Conservation (phyloP, 2,888 invertebrate species). For the Crepidodera aurea region DNA sequence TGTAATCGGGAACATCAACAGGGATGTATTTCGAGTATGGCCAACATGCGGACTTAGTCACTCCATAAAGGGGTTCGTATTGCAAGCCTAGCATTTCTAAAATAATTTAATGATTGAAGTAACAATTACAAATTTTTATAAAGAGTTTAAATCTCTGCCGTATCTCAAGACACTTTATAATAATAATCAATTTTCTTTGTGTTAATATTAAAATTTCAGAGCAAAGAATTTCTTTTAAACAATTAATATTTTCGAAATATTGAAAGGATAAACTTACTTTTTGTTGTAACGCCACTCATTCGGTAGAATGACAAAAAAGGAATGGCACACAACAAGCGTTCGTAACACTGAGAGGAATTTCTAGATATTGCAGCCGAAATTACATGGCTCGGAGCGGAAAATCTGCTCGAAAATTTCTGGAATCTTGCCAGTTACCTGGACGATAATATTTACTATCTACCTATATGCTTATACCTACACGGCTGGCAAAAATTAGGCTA, state of each 20-base stretch:
- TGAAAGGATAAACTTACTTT: conserved; percentile 6
- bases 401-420: conserved; percentile 4
- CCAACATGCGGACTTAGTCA: conserved; percentile 42
- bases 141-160: no score
- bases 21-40: conserved; percentile 46
- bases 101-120: conserved; percentile 16
- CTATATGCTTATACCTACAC: neutral
- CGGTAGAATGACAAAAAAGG: neutral
- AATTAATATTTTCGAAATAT: no score
- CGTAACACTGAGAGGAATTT: conserved; percentile 8
- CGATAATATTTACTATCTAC: conserved; percentile 20
- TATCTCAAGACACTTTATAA: no score
- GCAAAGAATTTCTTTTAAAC: no score
- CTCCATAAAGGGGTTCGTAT: conserved; percentile 43
- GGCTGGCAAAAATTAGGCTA: conserved; percentile 9
- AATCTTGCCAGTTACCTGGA: conserved; percentile 21
- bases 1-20: conserved; percentile 47
- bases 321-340: neutral
- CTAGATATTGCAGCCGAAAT: neutral
- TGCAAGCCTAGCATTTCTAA: conserved; percentile 45
- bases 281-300: neutral
- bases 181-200: no score
- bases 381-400: neutral
- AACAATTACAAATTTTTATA: neutral
- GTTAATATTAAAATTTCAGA: no score